Base-by-base conservation (phyloP, 2,113 vertebrate species). In the Dicrurus megarhynchus region DNA sequence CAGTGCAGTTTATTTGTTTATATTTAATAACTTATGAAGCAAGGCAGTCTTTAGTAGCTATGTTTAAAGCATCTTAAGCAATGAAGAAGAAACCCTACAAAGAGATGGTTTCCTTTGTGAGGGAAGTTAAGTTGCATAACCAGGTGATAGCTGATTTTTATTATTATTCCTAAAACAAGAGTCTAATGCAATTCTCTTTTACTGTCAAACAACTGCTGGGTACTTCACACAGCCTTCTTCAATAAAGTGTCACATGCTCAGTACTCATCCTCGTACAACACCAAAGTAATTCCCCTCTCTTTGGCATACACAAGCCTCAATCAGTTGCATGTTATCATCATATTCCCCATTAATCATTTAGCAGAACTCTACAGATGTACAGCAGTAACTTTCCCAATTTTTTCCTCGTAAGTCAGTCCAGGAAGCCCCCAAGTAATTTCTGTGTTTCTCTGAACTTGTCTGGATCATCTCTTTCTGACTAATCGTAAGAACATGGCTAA, bases 281-380 rank as follows among this genome's bases (percentile, higher is more conserved):
- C 20, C 10, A 1, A 55, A 84, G n/a, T 81, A 70, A 87, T 89
- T 93, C 76, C 47, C 49, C 64, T 88, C 2, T 3, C 60, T 89
- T 87, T 89, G 75, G 52, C 76, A 81, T 75, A 60, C 61, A 55
- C 56, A 89, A 84, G 76, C 85, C 37, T 74, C 69, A 94, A 87
- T 96, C 93, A 94, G 76, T 53, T 82, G 37, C 10, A 16, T 32
- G 64, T 84, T 95, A 93, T 96, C 95, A 95, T 88, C 88, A 61
- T 76, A 75, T 89, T 75, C 83, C 71, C 52, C 83, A 86, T 96
- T 92, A 95, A 92, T 96, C 92, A 87, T 73, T 93, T 92, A 74
- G 84, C 78, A 95, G 65, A 95, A 49, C 32, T 35, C 20, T 56
- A 60, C 47, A 95, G 76, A 78, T 17, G 32, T 55, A 53, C 14